phyloP scores from a whole-genome alignment of 2,888 invertebrate species.

The Sinodicranocentrus sp. region DNA sequence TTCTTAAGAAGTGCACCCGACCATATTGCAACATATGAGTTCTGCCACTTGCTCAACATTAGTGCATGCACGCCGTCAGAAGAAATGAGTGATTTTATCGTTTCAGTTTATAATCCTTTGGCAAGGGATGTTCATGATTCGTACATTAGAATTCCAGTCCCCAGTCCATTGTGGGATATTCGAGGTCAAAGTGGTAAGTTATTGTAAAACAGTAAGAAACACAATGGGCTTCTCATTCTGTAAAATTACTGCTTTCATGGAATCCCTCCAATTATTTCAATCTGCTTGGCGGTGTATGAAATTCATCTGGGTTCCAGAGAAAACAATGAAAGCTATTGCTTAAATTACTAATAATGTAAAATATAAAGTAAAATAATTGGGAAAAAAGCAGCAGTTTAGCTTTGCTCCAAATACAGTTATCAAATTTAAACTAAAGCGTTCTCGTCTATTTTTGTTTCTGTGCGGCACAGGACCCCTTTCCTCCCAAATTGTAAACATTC shows the following conservation, averaged over 20 bases:
- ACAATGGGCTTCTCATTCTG: neutral
- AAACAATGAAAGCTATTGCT: no score
- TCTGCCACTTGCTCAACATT: slow-evolving; percentile 83
- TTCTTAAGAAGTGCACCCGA: slow-evolving; percentile 9
- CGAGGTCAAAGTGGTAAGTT: slow-evolving; percentile 70
- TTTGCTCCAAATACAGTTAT: no score
- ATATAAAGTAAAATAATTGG: no score
- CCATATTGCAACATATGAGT: slow-evolving; percentile 67
- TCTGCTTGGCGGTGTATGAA: no score
- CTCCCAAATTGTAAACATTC: slow-evolving; percentile 81
- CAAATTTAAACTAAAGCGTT: no score
- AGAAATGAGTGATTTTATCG: slow-evolving; percentile 80
- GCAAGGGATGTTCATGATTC: slow-evolving; percentile 79
- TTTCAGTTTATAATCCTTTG: slow-evolving; percentile 84
- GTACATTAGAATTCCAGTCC: slow-evolving; percentile 72
- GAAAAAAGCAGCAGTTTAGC: no score
- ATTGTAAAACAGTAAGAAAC: neutral
- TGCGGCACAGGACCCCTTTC: slow-evolving; percentile 42
- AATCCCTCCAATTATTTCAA: no score
- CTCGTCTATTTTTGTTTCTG: no score
- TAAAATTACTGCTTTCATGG: no score
- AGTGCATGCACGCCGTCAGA: slow-evolving; percentile 82
- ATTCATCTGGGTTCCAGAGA: no score
- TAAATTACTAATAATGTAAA: no score
- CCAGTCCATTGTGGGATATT: slow-evolving; percentile 72